These are phyloP conservation scores for Empidonax traillii DNA, from an alignment of 2,113 vertebrate genomes.

Conservation along the genomic window DNA sequence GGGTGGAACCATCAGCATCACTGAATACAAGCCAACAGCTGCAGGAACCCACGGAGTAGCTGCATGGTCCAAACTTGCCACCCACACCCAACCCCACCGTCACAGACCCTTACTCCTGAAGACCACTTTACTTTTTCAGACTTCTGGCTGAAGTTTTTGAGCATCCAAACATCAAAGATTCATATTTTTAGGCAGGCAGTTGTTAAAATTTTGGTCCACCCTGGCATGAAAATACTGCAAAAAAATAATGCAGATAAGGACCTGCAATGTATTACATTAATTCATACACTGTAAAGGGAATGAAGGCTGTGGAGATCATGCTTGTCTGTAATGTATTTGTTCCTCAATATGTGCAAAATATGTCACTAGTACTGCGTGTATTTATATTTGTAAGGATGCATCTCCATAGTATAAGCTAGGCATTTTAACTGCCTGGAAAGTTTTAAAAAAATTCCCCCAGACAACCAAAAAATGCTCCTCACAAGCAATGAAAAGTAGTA, in stretches of 20 bases:
- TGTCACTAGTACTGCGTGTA: background rate
- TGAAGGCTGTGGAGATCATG: background rate
- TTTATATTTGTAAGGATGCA: background rate
- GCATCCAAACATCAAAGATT: background rate
- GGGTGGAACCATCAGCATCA: background rate
- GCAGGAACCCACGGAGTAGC: background rate
- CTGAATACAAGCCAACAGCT: background rate
- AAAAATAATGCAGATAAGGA: background rate
- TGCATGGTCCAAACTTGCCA: background rate
- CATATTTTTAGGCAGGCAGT: background rate
- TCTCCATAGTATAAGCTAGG: background rate
- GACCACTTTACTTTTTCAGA: background rate
- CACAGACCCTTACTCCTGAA: background rate
- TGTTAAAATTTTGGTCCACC: background rate
- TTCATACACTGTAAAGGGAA: background rate
- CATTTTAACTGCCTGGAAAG: background rate
- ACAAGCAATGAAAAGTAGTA: background rate
- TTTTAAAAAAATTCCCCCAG: background rate
- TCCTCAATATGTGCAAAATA: background rate
- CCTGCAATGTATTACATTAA: background rate
- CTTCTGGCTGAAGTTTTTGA: background rate
- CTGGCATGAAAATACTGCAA: background rate
- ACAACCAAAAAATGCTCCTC: background rate
- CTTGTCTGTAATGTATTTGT: background rate
- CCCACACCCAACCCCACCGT: rapidly evolving